Evolutionary conservation across 2,888 invertebrate species (phyloP).

Genomic region (Calliphora vomitoria): DNA sequence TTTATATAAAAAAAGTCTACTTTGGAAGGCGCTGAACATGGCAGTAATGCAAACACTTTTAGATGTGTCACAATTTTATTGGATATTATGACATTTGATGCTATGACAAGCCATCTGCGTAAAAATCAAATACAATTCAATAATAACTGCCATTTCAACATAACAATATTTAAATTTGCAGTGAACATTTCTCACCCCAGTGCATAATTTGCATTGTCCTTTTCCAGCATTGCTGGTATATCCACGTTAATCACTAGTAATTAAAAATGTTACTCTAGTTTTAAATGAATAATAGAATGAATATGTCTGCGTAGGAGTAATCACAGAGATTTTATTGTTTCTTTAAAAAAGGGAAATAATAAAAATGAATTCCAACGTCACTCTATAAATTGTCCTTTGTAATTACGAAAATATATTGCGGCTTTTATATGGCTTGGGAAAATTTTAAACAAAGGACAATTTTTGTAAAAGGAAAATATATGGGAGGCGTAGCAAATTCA

Average conservation of each 20-base stretch:
- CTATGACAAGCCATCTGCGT: no score
- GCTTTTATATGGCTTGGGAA: background rate
- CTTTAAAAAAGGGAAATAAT: constrained; percentile 9
- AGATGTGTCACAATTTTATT: no score
- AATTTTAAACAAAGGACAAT: background rate
- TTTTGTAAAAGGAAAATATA: background rate
- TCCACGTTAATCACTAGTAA: constrained; percentile 18
- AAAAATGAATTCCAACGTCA: background rate
- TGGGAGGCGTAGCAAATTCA: background rate
- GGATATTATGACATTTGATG: no score
- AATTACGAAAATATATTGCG: background rate
- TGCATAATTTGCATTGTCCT: background rate
- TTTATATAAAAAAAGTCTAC: no score
- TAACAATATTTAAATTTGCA: no score
- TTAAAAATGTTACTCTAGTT: constrained; percentile 17
- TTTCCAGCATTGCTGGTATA: background rate
- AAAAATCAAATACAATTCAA: no score
- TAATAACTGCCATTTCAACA: no score
- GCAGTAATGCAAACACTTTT: no score
- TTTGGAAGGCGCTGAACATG: no score
- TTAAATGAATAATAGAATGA: background rate
- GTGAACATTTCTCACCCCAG: no score
- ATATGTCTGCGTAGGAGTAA: constrained; percentile 19
- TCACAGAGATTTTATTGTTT: constrained; percentile 30
- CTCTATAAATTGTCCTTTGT: constrained; percentile 22